These are phyloP conservation scores for Pipistrellus pygmaeus DNA, from an alignment of 2,797 vertebrate genomes.

Conservation along the genomic window DNA sequence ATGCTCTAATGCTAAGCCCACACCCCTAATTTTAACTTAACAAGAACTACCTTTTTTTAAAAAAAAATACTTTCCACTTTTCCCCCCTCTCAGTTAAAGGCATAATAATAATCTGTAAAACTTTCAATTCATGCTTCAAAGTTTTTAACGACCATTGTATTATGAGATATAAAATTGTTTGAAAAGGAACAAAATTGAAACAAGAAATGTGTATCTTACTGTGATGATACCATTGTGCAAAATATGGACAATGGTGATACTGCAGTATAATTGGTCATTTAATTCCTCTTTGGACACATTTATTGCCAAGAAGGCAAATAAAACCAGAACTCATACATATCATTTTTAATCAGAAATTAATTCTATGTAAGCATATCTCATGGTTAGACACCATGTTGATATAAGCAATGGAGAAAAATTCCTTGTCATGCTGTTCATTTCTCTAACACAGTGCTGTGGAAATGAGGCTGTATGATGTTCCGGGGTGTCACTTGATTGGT, in stretches of 20 bases:
- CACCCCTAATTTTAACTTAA: background rate
- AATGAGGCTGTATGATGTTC: background rate
- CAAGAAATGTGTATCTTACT: background rate
- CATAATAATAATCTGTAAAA: background rate
- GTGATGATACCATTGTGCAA: background rate
- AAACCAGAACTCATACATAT: background rate
- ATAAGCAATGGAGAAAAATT: background rate
- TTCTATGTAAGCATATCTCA: background rate
- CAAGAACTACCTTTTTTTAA: background rate
- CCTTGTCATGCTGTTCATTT: background rate
- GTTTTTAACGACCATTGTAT: background rate
- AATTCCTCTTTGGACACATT: background rate
- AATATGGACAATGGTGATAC: background rate
- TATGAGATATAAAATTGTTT: background rate
- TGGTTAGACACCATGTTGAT: background rate
- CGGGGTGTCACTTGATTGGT: background rate
- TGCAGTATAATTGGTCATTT: background rate
- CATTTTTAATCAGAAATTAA: slow-evolving; percentile 17
- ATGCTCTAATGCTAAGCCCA: background rate
- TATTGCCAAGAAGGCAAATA: background rate
- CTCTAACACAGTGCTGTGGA: background rate
- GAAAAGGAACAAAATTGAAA: background rate
- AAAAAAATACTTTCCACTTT: background rate
- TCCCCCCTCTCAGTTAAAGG: background rate
- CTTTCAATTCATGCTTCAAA: background rate